phyloP scores from a whole-genome alignment of 2,888 invertebrate genomes.

The Abrostola tripartita region DNA sequence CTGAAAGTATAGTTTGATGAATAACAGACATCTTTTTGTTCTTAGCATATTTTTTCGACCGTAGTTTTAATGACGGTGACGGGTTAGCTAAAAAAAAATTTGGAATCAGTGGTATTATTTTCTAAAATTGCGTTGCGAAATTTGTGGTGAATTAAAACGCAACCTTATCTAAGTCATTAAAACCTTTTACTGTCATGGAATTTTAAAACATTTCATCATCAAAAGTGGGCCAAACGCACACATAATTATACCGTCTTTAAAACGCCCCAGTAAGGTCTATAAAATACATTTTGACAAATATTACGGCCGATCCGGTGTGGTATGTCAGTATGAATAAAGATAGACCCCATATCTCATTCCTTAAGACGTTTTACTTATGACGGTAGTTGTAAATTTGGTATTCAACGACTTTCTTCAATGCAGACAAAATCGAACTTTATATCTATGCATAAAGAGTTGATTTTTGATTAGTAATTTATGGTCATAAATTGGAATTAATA shows the following conservation, averaged over 20 bases:
- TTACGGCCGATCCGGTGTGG: slow-evolving; percentile 66
- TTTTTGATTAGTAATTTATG: slow-evolving; percentile 12
- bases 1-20: slow-evolving; percentile 5
- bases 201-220: slow-evolving; percentile 15
- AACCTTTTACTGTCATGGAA: neutral
- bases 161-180: neutral
- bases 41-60: neutral
- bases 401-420: slow-evolving; percentile 52
- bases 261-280: slow-evolving; percentile 30
- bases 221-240: slow-evolving; percentile 2
- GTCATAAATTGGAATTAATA: slow-evolving; percentile 57
- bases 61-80: neutral
- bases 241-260: slow-evolving; percentile 30
- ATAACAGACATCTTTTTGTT: neutral
- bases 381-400: slow-evolving; percentile 78
- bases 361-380: slow-evolving; percentile 79
- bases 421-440: slow-evolving; percentile 39
- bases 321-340: slow-evolving; percentile 77
- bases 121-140: too few relatives aligned
- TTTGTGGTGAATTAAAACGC: too few relatives aligned
- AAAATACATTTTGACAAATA: slow-evolving; percentile 76
- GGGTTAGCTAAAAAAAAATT: neutral
- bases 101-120: too few relatives aligned
- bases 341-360: slow-evolving; percentile 77
- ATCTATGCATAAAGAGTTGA: accelerated